Percentiles rank a stretch among this genome's conserved stretches.
Conservation (phyloP, 53 echinoderm and acorn worm species). For the Hippasteria phrygiana region DNA sequence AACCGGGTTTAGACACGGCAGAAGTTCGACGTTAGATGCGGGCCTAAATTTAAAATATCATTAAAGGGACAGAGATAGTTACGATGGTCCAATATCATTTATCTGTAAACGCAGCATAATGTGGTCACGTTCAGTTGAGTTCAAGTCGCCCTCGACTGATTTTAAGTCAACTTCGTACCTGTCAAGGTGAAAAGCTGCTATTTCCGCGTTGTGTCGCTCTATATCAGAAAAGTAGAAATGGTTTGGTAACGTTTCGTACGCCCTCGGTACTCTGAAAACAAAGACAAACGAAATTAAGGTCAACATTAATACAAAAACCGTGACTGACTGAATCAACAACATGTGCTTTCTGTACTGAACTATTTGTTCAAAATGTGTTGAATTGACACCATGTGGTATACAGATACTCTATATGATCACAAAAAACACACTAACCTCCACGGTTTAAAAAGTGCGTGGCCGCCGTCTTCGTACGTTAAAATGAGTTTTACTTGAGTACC, state of each 20-base stretch:
- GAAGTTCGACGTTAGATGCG: too few relatives aligned
- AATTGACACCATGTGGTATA: too few relatives aligned
- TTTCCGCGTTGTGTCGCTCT: conserved; percentile 90
- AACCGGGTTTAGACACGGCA: too few relatives aligned
- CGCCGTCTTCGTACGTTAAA: conserved; percentile 82
- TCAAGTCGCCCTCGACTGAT: background rate
- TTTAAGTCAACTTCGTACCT: conserved; percentile 53
- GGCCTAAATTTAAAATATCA: too few relatives aligned
- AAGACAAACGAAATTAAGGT: conserved; percentile 7
- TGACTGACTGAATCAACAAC: too few relatives aligned
- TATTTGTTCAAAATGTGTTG: too few relatives aligned
- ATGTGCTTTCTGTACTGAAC: too few relatives aligned
- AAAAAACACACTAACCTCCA: conserved; percentile 96
- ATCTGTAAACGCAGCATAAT: too few relatives aligned
- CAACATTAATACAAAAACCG: background rate
- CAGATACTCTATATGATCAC: too few relatives aligned
- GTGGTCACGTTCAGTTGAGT: too few relatives aligned
- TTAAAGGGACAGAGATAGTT: too few relatives aligned
- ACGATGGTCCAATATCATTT: too few relatives aligned
- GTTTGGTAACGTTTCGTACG: conserved; percentile 89
- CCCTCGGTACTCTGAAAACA: conserved; percentile 79
- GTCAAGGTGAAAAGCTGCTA: conserved; percentile 92
- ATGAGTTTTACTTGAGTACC: conserved; percentile 92
- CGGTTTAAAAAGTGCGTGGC: conserved; percentile 89
- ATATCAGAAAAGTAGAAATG: conserved; percentile 91